Evolutionary conservation across 2,888 invertebrate species (phyloP), one percentile per base, ranked within the genome.

Genomic region (Ernsta delagoae): DNA sequence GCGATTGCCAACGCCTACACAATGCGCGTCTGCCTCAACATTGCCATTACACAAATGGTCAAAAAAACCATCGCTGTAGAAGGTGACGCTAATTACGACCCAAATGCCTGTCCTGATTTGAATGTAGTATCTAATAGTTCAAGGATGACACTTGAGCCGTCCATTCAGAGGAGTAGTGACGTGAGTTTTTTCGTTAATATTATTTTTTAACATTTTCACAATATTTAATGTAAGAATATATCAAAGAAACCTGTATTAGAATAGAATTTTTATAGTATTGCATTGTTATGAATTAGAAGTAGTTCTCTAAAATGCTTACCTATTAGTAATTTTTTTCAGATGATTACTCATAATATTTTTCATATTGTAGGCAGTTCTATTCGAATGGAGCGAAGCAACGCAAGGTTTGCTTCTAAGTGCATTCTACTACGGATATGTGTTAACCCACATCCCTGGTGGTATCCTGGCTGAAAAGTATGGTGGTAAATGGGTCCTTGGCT

Each of bases 391-490:
- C 61, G 95, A 96, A 84, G 87, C 94, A 24, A 94, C 95, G 0
- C 96, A 97, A 89, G 97, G 97, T 0, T 79, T 96, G n/a, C 95
- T 97, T 9, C 90, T 98, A 0, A 96, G 97, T 12, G 95, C 97
- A 0, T 98, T 98, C 84, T 98, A 97, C 88, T 97, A 97, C 90
- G 97, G 98, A 0, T 98, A 98, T 83, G 95, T 97, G 1, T 69
- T 97, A 0, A 97, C 97, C 0, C 98, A 98, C 78, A 85, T 98
- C 9, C 98, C 98, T 0, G 98, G 97, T 36, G 98, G 97, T 41
- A 94, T 96, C 81, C 79, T 98, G 64, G 96, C 98, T 0, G 97
- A 97, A 78, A 94, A 94, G 74, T 97, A 96, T 75, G 98, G 98
- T 9, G 98, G 97, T 4, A 98, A 98, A 87, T 96, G 97, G 94